A percentile compares a stretch with the other conserved stretches of the same genome.
These are phyloP conservation scores for Petrolisthes cinctipes DNA, from an alignment of 2,888 invertebrate genomes.

Conservation along the genomic window DNA sequence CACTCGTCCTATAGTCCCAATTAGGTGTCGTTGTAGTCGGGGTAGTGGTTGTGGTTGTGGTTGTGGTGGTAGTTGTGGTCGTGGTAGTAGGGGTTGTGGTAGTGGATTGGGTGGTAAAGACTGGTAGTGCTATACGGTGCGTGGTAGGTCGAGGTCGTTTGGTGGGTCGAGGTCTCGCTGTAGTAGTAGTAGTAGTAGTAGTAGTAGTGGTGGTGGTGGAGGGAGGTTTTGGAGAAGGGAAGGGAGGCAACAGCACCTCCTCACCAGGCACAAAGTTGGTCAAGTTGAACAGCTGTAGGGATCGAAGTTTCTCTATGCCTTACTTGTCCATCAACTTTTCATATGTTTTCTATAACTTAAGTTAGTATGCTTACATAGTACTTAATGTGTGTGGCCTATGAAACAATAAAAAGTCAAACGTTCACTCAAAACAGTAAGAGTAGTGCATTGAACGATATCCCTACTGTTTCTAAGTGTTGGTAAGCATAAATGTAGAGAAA, in stretches of 20 bases:
- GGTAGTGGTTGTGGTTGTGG: slow-evolving; percentile 67
- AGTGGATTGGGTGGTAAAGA: slow-evolving; percentile 68
- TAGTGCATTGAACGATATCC: no score
- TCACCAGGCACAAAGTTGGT: slow-evolving; percentile 29
- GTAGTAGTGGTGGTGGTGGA: slow-evolving; percentile 56
- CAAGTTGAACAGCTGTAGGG: slow-evolving; percentile 34
- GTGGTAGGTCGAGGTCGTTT: slow-evolving; percentile 39
- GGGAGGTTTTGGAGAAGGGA: slow-evolving; percentile 45
- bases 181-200: slow-evolving; percentile 69
- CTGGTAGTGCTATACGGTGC: slow-evolving; percentile 18
- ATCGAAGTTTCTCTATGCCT: neutral
- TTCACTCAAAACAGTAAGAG: no score
- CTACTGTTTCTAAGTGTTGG: no score
- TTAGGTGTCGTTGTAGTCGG: slow-evolving; percentile 44
- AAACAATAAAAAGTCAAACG: no score
- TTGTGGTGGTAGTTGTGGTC: slow-evolving; percentile 70
- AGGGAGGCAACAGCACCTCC: slow-evolving; percentile 6
- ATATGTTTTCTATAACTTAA: no score
- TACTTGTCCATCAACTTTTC: neutral
- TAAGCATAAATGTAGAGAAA: no score
- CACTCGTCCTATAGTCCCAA: slow-evolving; percentile 58
- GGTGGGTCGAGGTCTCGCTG: slow-evolving; percentile 45
- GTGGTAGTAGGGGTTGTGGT: slow-evolving; percentile 68
- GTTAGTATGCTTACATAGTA: no score
- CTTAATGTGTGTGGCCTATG: no score